These are phyloP conservation scores for Dioctria linearis DNA, from an alignment of 2,888 invertebrate species.

Conservation along the genomic window DNA sequence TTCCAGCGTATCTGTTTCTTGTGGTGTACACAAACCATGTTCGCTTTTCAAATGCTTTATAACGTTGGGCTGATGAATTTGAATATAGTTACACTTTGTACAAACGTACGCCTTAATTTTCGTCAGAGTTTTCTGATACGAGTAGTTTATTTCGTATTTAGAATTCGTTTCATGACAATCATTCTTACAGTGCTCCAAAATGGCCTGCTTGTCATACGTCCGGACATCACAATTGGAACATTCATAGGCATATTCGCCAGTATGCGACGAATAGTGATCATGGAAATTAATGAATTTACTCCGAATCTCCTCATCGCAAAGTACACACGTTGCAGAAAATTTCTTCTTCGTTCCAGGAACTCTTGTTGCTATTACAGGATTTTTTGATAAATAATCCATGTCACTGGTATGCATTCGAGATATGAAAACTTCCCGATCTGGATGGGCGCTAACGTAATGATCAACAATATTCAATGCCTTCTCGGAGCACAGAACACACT, in stretches of 20 bases:
- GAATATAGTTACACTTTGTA: constrained; percentile 38
- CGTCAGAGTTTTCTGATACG: constrained; percentile 11
- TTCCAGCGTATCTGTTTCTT: constrained; percentile 9
- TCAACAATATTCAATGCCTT: background rate
- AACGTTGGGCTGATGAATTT: constrained; percentile 22
- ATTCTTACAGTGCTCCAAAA: background rate
- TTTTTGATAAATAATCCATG: background rate
- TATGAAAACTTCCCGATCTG: constrained; percentile 15
- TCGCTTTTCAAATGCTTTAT: constrained; percentile 9
- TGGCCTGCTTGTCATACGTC: background rate
- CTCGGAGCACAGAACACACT: constrained; percentile 19
- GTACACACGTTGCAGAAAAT: background rate
- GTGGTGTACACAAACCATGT: background rate
- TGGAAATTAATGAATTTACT: constrained; percentile 26
- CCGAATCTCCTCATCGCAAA: constrained; percentile 22
- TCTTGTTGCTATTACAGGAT: constrained; percentile 9
- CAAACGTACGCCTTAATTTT: constrained; percentile 24
- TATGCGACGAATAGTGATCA: constrained; percentile 36
- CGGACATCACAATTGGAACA: constrained; percentile 18
- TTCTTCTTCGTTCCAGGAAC: background rate
- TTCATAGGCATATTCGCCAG: constrained; percentile 41
- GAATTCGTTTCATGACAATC: background rate
- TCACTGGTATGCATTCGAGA: constrained; percentile 11
- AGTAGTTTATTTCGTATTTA: background rate
- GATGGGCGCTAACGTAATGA: constrained; percentile 22